Evolutionary conservation across 2,797 vertebrate species (phyloP).

Genomic region (Danio choprae): DNA sequence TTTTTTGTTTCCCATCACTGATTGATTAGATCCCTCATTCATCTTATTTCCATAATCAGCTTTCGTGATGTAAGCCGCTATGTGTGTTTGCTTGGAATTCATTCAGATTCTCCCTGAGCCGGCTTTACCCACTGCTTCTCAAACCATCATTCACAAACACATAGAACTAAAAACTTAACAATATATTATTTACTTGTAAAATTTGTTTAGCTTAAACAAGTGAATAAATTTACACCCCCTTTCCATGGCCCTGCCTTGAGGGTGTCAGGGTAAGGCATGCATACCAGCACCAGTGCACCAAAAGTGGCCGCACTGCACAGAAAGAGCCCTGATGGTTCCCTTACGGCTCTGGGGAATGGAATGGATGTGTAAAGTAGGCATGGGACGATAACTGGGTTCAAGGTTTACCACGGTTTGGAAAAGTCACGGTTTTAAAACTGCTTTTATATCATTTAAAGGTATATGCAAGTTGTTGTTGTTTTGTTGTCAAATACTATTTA

Average conservation of each 20-base stretch:
- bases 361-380: conserved; percentile 65
- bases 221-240: conserved; percentile 61
- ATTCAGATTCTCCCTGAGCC: background rate
- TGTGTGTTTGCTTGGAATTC: conserved; percentile 23
- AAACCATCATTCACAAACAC: background rate
- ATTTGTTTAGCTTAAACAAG: conserved; percentile 50
- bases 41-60: conserved; percentile 17
- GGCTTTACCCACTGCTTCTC: background rate
- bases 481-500: no score
- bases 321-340: conserved; percentile 45
- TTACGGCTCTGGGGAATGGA: conserved; percentile 58
- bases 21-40: background rate
- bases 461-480: no score
- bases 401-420: no score
- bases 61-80: conserved; percentile 6
- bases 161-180: background rate
- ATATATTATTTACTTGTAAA: conserved; percentile 1
- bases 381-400: no score
- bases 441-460: no score
- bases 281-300: background rate
- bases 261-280: conserved; percentile 47
- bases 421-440: no score
- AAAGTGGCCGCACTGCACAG: background rate
- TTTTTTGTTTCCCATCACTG: background rate
- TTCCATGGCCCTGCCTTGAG: conserved; percentile 65